Percentiles rank a stretch among this genome's conserved stretches.
These are phyloP conservation scores for Bombus huntii DNA, from an alignment of 1,140 invertebrate species.

Conservation along the genomic window DNA sequence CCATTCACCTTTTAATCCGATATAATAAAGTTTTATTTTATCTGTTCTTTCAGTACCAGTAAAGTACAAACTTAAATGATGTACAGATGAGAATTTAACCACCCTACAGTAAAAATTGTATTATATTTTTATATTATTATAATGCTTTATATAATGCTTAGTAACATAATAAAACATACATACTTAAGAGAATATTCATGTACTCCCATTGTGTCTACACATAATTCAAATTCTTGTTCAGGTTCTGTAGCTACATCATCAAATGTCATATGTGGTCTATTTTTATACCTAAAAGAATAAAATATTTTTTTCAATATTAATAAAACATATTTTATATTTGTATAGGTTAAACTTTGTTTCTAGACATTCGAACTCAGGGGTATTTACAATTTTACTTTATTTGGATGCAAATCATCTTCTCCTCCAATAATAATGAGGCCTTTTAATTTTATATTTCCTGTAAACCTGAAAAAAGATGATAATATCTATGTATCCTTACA, in stretches of 20 bases:
- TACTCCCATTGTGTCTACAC: constrained; percentile 89
- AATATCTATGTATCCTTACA: constrained; percentile 2
- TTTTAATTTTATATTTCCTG: constrained; percentile 96
- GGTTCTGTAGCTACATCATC: constrained; percentile 89
- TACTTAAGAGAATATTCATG: constrained; percentile 96
- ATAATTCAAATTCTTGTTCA: constrained; percentile 96
- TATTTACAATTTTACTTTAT: constrained; percentile 93
- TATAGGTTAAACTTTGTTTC: background rate
- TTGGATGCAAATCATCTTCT: constrained; percentile 92
- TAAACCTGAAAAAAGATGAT: constrained; percentile 86
- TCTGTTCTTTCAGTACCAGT: constrained; percentile 93
- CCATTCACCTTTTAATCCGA: constrained; percentile 97
- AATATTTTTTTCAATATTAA: background rate
- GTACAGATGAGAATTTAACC: constrained; percentile 94
- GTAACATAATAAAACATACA: constrained; percentile 65
- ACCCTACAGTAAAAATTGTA: constrained; percentile 77
- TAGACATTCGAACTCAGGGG: background rate
- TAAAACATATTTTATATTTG: constrained; percentile 2
- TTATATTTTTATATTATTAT: background rate
- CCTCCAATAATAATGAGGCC: constrained; percentile 95
- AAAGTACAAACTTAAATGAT: constrained; percentile 95
- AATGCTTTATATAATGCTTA: constrained; percentile 22
- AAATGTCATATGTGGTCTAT: constrained; percentile 96
- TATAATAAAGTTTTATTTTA: constrained; percentile 94
- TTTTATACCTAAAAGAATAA: constrained; percentile 89